Evolutionary conservation across 1,140 invertebrate species (phyloP).

Genomic region (Melanaphis sacchari): DNA sequence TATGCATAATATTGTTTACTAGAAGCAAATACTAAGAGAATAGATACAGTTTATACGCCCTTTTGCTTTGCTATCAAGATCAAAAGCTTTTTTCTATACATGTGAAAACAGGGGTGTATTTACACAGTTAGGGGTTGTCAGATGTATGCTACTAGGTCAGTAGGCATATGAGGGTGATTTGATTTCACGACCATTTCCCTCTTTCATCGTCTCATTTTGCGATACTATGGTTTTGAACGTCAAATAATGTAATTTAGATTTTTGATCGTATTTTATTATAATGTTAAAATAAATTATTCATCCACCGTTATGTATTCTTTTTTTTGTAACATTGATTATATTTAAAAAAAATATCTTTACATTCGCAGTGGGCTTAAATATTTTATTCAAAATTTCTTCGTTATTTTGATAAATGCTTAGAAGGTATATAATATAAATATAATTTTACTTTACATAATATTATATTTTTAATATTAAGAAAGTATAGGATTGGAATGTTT

Average conservation of each 20-base stretch:
- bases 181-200: not conserved
- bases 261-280: not conserved
- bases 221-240: not conserved
- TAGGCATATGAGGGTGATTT: conserved; percentile 34
- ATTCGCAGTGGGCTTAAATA: not conserved
- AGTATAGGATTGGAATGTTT: not conserved
- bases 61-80: not conserved
- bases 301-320: not conserved
- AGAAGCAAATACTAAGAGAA: not conserved
- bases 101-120: not conserved
- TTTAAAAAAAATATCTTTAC: not conserved
- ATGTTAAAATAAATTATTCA: not conserved
- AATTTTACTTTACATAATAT: not conserved
- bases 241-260: not conserved
- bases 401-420: not conserved
- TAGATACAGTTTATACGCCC: not conserved
- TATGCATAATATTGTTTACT: not conserved
- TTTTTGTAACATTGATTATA: not conserved
- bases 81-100: not conserved
- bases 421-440: too few species aligned
- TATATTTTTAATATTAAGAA: not conserved
- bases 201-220: not conserved
- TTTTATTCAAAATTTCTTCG: not conserved
- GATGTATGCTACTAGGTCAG: conserved; percentile 41
- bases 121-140: conserved; percentile 26